phyloP scores from a whole-genome alignment of 1,140 invertebrate genomes.

The Colletes latitarsis region DNA sequence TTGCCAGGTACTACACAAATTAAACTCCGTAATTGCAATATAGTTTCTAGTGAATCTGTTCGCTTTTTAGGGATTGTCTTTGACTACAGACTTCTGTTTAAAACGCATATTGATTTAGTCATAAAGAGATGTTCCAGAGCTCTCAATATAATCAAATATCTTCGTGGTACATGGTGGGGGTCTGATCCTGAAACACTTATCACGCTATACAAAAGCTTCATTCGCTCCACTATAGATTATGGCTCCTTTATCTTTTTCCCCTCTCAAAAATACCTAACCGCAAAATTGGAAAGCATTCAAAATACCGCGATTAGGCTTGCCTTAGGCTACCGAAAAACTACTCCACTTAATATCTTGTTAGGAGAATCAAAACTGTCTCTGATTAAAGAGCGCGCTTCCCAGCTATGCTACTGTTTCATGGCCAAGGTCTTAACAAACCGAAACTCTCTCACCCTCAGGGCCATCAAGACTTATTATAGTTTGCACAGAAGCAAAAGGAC shows the following conservation, averaged over 20 bases:
- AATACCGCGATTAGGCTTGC: background rate
- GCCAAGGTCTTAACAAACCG: background rate
- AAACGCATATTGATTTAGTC: background rate
- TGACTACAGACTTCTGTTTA: background rate
- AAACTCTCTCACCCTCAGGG: background rate
- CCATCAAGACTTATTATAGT: no score
- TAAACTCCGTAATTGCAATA: background rate
- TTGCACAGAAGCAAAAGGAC: no score
- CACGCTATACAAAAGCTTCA: background rate
- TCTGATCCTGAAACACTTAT: background rate
- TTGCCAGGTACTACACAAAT: background rate
- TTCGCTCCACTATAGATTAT: background rate
- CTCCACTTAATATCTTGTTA: background rate
- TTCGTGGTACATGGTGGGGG: background rate
- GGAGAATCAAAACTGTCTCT: background rate
- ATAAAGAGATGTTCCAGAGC: background rate
- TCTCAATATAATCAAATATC: background rate
- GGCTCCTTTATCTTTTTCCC: background rate
- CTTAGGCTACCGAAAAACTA: conserved; percentile 9
- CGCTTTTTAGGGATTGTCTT: background rate
- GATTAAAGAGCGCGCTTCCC: background rate
- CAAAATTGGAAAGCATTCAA: background rate
- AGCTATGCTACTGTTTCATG: background rate
- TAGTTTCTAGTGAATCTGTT: background rate
- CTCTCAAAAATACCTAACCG: no score